phyloP scores from a whole-genome alignment of 2,113 vertebrate species.

The Corythoichthys intestinalis region DNA sequence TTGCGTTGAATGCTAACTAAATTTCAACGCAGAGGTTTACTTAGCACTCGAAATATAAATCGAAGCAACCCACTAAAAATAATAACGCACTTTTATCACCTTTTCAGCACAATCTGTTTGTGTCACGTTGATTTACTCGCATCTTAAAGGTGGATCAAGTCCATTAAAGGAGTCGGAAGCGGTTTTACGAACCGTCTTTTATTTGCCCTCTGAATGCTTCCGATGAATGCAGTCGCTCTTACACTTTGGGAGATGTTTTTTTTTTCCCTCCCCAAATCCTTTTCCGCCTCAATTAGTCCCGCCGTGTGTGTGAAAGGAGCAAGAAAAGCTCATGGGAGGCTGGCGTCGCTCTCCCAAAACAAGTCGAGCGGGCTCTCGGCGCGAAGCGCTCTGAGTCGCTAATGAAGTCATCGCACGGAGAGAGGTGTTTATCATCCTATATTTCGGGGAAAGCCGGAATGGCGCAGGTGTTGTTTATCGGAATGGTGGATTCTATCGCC shows the following conservation, averaged over 20 bases:
- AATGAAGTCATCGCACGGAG: constrained; percentile 54
- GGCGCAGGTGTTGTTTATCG: not conserved
- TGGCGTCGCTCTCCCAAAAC: constrained; percentile 21
- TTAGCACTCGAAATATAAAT: not conserved
- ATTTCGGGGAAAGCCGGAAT: constrained; percentile 21
- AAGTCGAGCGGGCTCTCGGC: constrained; percentile 13
- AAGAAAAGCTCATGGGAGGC: constrained; percentile 10
- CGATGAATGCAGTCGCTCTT: constrained; percentile 15
- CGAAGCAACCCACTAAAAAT: not conserved
- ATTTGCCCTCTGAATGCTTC: not conserved
- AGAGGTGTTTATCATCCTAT: constrained; percentile 44
- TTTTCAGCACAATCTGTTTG: constrained; percentile 2
- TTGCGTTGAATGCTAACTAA: not conserved
- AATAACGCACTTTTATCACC: not conserved
- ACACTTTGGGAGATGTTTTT: constrained; percentile 25
- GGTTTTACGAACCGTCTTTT: not conserved
- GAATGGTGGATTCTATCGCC: not conserved
- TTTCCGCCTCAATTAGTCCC: constrained; percentile 29
- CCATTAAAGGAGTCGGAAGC: not conserved
- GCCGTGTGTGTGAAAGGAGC: constrained; percentile 31
- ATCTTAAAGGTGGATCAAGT: not conserved
- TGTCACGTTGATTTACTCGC: not conserved
- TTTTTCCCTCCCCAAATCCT: constrained; percentile 3
- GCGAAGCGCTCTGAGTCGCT: constrained; percentile 2
- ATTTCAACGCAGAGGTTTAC: not conserved